Percentiles rank a stretch among this genome's conserved stretches.
Conservation (phyloP, 2,888 invertebrate genomes). For the Drosophila paranaensis region DNA sequence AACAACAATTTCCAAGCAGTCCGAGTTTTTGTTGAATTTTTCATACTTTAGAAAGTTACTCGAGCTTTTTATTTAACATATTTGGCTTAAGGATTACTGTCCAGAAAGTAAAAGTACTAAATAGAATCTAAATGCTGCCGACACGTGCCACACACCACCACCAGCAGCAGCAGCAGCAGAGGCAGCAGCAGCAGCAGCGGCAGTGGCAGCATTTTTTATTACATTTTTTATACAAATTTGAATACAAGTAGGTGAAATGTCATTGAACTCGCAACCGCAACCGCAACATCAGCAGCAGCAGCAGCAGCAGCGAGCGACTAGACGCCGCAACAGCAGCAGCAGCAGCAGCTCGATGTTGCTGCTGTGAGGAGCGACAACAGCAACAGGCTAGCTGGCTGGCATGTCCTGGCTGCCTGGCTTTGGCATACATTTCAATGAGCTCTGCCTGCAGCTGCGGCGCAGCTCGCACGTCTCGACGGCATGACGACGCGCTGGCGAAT, state of each 20-base stretch:
- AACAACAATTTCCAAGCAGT: slow-evolving; percentile 23
- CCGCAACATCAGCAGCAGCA: slow-evolving; percentile 17
- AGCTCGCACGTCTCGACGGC: slow-evolving; percentile 48
- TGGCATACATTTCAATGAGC: slow-evolving; percentile 48
- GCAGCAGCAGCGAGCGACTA: slow-evolving; percentile 14
- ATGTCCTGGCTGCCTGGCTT: slow-evolving; percentile 23
- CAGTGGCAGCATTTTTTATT: slow-evolving; percentile 22
- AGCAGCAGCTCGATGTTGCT: slow-evolving; percentile 1
- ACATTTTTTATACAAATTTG: slow-evolving; percentile 51
- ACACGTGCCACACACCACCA: slow-evolving; percentile 13
- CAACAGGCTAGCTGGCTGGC: background rate
- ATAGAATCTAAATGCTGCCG: background rate
- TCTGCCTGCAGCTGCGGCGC: background rate
- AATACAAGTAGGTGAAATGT: slow-evolving; percentile 74
- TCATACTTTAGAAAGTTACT: slow-evolving; percentile 65
- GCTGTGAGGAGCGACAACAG: background rate
- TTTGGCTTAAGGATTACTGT: slow-evolving; percentile 9
- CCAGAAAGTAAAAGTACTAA: slow-evolving; percentile 35
- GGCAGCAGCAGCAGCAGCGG: slow-evolving; percentile 5
- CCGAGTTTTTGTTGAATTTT: slow-evolving; percentile 44
- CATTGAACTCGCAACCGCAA: slow-evolving; percentile 65
- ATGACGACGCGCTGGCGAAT: slow-evolving; percentile 46
- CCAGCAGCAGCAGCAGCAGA: background rate
- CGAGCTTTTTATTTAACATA: background rate
- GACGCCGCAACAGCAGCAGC: slow-evolving; percentile 24